phyloP scores from a whole-genome alignment of 2,888 invertebrate species.

The Cynaeus angustus region DNA sequence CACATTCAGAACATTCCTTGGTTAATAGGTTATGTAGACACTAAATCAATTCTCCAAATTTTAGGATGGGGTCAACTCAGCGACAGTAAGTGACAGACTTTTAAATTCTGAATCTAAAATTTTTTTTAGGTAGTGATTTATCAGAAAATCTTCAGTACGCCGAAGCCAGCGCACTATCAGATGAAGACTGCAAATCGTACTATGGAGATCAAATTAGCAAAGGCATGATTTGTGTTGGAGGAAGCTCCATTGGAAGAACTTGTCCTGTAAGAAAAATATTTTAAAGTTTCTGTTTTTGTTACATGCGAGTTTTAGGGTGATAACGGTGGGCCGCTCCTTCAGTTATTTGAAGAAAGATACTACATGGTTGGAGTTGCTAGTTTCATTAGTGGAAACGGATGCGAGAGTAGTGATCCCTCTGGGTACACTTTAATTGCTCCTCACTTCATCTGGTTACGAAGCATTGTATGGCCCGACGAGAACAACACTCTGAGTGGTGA shows the following conservation, averaged over 20 bases:
- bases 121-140: no score
- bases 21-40: no score
- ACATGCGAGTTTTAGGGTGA: constrained; percentile 20
- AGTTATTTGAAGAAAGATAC: no score
- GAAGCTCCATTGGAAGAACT: constrained; percentile 19
- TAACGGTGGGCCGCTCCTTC: constrained; percentile 18
- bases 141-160: constrained; percentile 10
- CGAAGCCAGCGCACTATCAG: not conserved
- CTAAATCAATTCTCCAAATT: no score
- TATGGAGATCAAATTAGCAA: constrained; percentile 16
- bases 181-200: constrained; percentile 8
- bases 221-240: constrained; percentile 21
- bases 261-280: not conserved
- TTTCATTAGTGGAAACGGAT: constrained; percentile 32
- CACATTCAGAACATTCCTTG: no score
- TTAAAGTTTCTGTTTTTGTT: not conserved
- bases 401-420: constrained; percentile 32
- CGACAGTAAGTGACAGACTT: constrained; percentile 8
- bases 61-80: constrained; percentile 28
- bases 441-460: not conserved
- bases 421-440: constrained; percentile 21
- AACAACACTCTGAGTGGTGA: no score
- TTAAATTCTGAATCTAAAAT: constrained; percentile 3
- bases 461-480: no score
- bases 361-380: constrained; percentile 19